A percentile compares a stretch with the other conserved stretches of the same genome.
phyloP scores from a whole-genome alignment of 2,888 invertebrate genomes.

The Temnothorax rugatulus region DNA sequence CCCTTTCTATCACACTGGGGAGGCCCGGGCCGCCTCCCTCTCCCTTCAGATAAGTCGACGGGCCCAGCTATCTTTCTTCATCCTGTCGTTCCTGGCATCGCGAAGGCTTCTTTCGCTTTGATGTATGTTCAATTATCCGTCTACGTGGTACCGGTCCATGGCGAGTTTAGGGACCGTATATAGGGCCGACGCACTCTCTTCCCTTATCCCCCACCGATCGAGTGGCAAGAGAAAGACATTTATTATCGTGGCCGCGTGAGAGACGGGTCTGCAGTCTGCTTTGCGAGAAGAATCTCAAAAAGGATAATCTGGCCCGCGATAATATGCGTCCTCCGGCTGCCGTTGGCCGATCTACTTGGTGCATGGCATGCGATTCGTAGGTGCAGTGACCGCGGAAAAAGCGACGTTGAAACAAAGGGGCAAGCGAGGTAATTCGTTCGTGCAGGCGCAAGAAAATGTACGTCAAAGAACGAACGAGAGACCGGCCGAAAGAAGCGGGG shows the following conservation, averaged over 20 bases:
- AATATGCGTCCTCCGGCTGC: conserved; percentile 66
- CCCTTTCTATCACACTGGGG: conserved; percentile 22
- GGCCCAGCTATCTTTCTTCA: conserved; percentile 63
- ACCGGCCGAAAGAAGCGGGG: conserved; percentile 16
- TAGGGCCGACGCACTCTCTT: conserved; percentile 22
- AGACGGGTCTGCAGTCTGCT: conserved; percentile 71
- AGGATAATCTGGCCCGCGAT: conserved; percentile 66
- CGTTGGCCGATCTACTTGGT: conserved; percentile 47
- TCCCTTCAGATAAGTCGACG: conserved; percentile 49
- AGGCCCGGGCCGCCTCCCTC: conserved; percentile 43
- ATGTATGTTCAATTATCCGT: conserved; percentile 82
- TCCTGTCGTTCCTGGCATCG: conserved; percentile 62
- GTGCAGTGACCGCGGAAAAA: conserved; percentile 59
- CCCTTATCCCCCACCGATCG: conserved; percentile 30
- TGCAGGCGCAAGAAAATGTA: conserved; percentile 63
- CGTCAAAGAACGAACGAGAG: conserved; percentile 7
- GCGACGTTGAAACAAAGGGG: conserved; percentile 57
- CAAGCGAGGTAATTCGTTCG: conserved; percentile 56
- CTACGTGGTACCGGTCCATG: conserved; percentile 65
- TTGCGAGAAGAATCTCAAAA: conserved; percentile 68
- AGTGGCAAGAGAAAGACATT: conserved; percentile 79
- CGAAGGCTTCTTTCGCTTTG: conserved; percentile 69
- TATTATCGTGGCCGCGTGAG: conserved; percentile 71
- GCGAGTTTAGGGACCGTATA: conserved; percentile 53
- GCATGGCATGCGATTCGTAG: conserved; percentile 62